phyloP scores from a whole-genome alignment of 2,888 invertebrate species.

The Strigamia transsilvanica region DNA sequence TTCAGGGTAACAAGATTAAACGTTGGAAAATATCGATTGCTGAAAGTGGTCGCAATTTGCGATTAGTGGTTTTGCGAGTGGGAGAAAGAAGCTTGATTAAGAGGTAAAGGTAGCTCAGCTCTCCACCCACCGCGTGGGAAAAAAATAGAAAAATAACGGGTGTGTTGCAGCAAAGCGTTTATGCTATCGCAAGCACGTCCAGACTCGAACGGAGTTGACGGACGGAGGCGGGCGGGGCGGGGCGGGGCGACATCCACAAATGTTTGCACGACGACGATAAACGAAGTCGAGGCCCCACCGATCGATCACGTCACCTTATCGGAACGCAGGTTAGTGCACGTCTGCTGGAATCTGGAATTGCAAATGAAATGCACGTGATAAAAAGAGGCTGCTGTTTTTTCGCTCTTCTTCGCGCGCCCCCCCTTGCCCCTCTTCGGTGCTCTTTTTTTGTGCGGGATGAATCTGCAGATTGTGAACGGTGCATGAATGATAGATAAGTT shows the following conservation, averaged over 20 bases:
- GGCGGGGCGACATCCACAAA: background rate
- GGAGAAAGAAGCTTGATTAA: background rate
- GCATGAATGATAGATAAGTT: constrained; percentile 36
- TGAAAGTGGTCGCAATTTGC: background rate
- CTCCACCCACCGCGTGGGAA: too few species aligned
- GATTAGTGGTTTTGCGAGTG: background rate
- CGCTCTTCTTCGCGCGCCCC: too few species aligned
- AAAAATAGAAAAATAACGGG: background rate
- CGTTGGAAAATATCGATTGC: background rate
- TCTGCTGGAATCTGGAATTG: constrained; percentile 16
- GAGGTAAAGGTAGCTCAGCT: background rate
- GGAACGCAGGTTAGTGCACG: constrained; percentile 11
- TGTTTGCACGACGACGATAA: constrained; percentile 3
- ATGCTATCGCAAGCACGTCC: constrained; percentile 3
- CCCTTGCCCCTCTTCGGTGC: too few species aligned
- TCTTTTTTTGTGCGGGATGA: background rate
- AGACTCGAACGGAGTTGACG: background rate
- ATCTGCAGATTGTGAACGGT: background rate
- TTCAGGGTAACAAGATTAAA: background rate
- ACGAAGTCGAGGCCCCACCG: background rate
- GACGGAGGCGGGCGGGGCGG: background rate
- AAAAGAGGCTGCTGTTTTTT: constrained; percentile 13
- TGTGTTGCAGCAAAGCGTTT: background rate
- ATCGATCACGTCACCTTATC: constrained; percentile 30
- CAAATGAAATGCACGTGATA: constrained; percentile 34